phyloP scores from a whole-genome alignment of 1,140 invertebrate genomes.

The Dysdera silvatica region DNA sequence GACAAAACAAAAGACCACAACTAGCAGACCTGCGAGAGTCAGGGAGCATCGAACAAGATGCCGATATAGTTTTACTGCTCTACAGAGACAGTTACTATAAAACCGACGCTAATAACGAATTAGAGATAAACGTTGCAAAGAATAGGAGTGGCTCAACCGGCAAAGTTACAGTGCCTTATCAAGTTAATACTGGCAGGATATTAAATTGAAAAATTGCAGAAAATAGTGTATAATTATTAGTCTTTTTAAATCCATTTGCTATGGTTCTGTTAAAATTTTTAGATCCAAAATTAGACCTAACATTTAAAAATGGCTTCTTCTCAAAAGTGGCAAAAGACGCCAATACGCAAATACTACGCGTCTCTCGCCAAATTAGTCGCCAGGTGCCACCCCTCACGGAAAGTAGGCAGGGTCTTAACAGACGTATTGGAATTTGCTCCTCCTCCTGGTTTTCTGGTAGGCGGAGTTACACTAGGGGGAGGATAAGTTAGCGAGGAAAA shows the following conservation, averaged over 20 bases:
- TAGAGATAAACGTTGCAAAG: background rate
- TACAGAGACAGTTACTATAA: slow-evolving; percentile 37
- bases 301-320: too few species aligned
- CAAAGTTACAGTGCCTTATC: background rate
- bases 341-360: too few species aligned
- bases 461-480: too few species aligned
- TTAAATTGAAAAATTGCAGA: background rate
- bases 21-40: slow-evolving; percentile 34
- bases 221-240: slow-evolving; percentile 22
- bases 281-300: background rate
- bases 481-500: too few species aligned
- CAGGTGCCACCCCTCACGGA: too few species aligned
- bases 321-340: too few species aligned
- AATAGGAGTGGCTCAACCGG: background rate
- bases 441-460: too few species aligned
- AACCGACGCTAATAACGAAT: background rate
- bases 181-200: background rate
- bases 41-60: slow-evolving; percentile 35
- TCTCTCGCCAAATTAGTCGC: too few species aligned
- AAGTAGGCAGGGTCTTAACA: too few species aligned
- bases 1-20: slow-evolving; percentile 32
- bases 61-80: slow-evolving; percentile 33
- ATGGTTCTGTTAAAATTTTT: slow-evolving; percentile 19
- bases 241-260: slow-evolving; percentile 2
- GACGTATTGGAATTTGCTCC: too few species aligned